These are phyloP conservation scores for Scaptomyza caliginosa DNA, from an alignment of 2,888 invertebrate species.

Conservation along the genomic window DNA sequence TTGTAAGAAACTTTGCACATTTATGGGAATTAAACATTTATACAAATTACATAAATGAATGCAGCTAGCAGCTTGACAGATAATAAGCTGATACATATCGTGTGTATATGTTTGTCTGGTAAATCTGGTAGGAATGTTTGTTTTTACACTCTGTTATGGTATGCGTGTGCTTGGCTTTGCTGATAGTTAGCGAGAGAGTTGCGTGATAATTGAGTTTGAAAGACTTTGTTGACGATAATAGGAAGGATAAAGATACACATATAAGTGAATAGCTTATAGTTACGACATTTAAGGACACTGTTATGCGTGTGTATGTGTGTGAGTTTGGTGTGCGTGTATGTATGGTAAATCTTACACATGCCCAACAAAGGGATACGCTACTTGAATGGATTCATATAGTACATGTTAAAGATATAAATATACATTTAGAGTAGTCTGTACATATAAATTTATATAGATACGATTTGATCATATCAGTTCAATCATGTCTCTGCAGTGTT, in stretches of 20 bases:
- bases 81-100: slow-evolving; percentile 21
- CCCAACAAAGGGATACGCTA: slow-evolving; percentile 51
- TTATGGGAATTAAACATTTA: slow-evolving; percentile 20
- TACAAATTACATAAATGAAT: slow-evolving; percentile 24
- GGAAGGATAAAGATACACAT: slow-evolving; percentile 33
- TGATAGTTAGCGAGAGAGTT: slow-evolving; percentile 37
- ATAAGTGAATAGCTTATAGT: slow-evolving; percentile 37
- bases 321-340: background rate
- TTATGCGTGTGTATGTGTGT: slow-evolving; percentile 28
- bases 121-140: slow-evolving; percentile 20
- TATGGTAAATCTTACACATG: slow-evolving; percentile 58
- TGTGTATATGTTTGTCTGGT: slow-evolving; percentile 4
- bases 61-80: slow-evolving; percentile 7
- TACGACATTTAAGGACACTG: slow-evolving; percentile 48
- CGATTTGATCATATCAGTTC: slow-evolving; percentile 17
- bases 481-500: slow-evolving; percentile 35
- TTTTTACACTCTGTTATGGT: slow-evolving; percentile 37
- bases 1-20: slow-evolving; percentile 33
- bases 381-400: slow-evolving; percentile 25
- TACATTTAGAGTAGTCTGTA: slow-evolving; percentile 18
- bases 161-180: slow-evolving; percentile 28
- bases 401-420: slow-evolving; percentile 1
- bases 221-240: slow-evolving; percentile 28
- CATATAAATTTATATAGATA: no score
- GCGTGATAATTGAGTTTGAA: slow-evolving; percentile 24